Evolutionary conservation across 1,140 invertebrate genomes (phyloP), one percentile per base, ranked within the genome.

Genomic region (Ceratosolen solmsi): DNA sequence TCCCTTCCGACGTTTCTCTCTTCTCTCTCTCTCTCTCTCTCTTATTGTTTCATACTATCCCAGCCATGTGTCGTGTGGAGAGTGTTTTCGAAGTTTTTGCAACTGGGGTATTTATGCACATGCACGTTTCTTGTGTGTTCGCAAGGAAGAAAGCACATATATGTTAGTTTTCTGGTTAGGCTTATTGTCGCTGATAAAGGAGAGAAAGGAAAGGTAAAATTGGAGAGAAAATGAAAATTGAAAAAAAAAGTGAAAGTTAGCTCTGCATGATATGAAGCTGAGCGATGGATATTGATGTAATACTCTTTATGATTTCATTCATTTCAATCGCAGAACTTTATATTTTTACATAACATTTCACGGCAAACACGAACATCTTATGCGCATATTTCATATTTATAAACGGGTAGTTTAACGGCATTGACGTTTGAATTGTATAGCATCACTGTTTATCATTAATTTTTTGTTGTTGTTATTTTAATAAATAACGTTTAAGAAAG

Each of bases 1-100:
- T 9, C 13, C 4, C 38, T 22, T 20, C 38, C 5, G 8, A 5
- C 46, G 9, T 71, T 46, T 41, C 22, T 51, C 46, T 30, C 2
- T n/a, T 68, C 68, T 71, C 46, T 72, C 46, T 51, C 70, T 30
- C 70, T 51, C 46, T 72, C 70, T 72, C 70, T 72, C 70, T 72
- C 51, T 58, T 58, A 49, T 30, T 41, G 15, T 11, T n/a, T 25
- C 71, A 2, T 22, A 5, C 46, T 25, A 20, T 15, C 22, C n/a
- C 41, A 25, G 51, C 73, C 73, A 71, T 82, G 80, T 82, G 80
- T 77, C 73, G 63, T 58, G 73, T 51, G 60, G 49, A 70, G 60
- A 77, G 65, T 71, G 70, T 51, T 75, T 75, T 58, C 51, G 15
- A 36, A 11, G 30, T 30, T 20, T 36, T 22, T 25, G 60, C 22